These are phyloP conservation scores for Silurus lanzhouensis DNA, from an alignment of 2,797 vertebrate species.

Conservation along the genomic window DNA sequence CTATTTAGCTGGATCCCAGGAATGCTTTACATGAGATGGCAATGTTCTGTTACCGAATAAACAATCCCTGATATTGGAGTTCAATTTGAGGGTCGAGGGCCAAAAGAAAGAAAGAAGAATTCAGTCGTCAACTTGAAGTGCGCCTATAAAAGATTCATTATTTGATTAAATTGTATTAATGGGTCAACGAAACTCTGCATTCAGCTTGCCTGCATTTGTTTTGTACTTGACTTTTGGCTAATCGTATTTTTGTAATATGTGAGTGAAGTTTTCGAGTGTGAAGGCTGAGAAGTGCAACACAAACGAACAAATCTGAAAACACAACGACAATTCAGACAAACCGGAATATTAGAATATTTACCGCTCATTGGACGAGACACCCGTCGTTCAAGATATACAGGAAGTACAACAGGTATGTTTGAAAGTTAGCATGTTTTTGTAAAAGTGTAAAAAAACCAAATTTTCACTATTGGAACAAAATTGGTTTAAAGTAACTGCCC, in stretches of 20 bases:
- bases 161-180: neutral
- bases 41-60: neutral
- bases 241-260: neutral
- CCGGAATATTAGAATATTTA: no score
- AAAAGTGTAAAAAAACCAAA: no score
- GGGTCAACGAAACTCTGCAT: neutral
- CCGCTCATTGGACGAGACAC: no score
- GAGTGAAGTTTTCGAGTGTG: neutral
- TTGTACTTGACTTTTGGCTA: neutral
- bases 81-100: neutral
- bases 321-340: no score
- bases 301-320: no score
- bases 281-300: no score
- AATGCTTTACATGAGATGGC: neutral
- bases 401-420: no score
- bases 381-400: no score
- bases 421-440: no score
- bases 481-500: no score
- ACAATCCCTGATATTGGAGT: neutral
- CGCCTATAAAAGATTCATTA: no score
- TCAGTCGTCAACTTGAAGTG: neutral
- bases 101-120: neutral
- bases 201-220: neutral
- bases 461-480: no score
- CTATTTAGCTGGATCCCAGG: neutral